Conservation (phyloP, 53 echinoderm and acorn worm genomes). For the Holothuria leucospilota region DNA sequence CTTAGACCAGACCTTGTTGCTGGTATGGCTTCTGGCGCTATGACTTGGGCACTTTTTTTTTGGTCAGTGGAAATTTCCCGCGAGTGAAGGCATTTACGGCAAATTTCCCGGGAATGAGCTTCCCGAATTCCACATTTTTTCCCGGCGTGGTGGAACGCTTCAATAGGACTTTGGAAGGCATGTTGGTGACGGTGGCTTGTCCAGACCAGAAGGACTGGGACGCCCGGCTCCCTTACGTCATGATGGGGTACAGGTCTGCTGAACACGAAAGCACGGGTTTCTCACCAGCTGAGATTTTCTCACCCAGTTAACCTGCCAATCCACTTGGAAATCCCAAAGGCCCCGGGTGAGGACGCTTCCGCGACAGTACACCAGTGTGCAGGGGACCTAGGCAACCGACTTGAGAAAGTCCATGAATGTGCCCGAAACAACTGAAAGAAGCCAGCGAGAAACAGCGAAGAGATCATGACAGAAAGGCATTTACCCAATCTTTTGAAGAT, state of each 20-base stretch:
- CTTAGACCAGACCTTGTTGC: too few species aligned
- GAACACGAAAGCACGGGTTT: too few species aligned
- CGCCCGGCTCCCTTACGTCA: not conserved
- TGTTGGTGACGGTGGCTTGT: too few species aligned
- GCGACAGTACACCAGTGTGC: not conserved
- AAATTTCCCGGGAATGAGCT: too few species aligned
- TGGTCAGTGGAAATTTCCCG: too few species aligned
- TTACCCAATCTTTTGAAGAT: not conserved
- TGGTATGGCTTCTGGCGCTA: too few species aligned
- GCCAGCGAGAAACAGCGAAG: not conserved
- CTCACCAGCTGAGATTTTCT: not conserved
- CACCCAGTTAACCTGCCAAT: not conserved
- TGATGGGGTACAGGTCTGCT: too few species aligned
- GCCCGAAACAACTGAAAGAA: not conserved
- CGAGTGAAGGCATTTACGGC: too few species aligned
- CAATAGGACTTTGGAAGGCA: slow-evolving; percentile 21
- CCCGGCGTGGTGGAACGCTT: too few species aligned
- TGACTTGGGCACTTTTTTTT: too few species aligned
- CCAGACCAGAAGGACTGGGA: too few species aligned
- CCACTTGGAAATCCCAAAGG: not conserved
- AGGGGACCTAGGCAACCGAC: not conserved
- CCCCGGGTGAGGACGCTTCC: not conserved
- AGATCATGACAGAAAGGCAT: not conserved
- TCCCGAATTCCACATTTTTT: too few species aligned
- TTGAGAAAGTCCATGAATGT: not conserved